Percentiles rank a stretch among this genome's conserved stretches.
Evolutionary conservation across 1,140 invertebrate species (phyloP).

Genomic region (Caenorhabditis inopinata): DNA sequence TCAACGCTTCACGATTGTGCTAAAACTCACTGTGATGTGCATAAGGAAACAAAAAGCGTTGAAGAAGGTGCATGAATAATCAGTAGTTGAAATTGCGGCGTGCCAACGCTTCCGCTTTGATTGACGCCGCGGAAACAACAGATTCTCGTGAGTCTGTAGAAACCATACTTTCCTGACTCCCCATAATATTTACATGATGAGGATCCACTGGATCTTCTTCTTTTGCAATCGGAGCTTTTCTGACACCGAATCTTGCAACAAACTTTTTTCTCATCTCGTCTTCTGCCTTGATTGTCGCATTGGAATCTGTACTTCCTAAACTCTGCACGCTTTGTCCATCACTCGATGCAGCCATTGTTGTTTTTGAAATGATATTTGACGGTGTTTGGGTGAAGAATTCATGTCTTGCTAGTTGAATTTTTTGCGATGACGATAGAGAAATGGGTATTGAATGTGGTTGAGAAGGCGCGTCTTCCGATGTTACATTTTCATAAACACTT

Average conservation of each 20-base stretch:
- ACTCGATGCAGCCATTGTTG: constrained; percentile 28
- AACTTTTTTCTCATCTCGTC: constrained; percentile 39
- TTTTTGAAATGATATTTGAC: background rate
- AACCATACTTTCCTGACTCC: constrained; percentile 19
- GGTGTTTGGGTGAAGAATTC: constrained; percentile 3
- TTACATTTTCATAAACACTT: constrained; percentile 19
- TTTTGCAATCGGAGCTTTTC: constrained; percentile 34
- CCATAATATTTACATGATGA: background rate
- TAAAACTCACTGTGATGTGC: constrained; percentile 29
- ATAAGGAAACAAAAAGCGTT: constrained; percentile 4
- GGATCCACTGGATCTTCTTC: constrained; percentile 38
- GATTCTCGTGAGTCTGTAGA: constrained; percentile 34
- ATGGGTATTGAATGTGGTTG: constrained; percentile 10
- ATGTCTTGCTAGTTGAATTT: background rate
- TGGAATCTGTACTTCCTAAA: background rate
- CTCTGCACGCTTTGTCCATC: background rate
- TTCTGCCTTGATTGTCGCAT: constrained; percentile 5
- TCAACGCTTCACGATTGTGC: no score
- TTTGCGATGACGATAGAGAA: background rate
- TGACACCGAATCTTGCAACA: constrained; percentile 35
- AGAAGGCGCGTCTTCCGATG: background rate
- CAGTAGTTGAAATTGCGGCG: constrained; percentile 35
- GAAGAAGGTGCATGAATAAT: constrained; percentile 12
- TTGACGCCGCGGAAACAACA: constrained; percentile 33
- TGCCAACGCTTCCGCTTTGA: constrained; percentile 27